Evolutionary conservation across 1,140 invertebrate genomes (phyloP).

Genomic region (Zaprionus kolodkinae): DNA sequence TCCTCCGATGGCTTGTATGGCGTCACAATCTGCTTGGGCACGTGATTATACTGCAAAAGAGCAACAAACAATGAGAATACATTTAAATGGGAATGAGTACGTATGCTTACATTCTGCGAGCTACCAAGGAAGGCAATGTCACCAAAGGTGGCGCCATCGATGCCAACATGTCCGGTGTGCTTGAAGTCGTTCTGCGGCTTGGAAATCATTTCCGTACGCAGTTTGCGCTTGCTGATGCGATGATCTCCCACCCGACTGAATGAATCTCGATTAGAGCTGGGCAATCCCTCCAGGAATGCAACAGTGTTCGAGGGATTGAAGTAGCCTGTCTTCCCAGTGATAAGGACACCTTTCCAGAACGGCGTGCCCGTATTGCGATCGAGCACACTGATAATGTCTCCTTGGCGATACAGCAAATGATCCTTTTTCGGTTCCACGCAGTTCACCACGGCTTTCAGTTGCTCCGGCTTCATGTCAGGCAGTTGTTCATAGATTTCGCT

Average conservation of each 20-base stretch:
- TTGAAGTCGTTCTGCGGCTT: conserved; percentile 98
- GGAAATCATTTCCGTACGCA: conserved; percentile 97
- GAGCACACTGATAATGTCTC: conserved; percentile 96
- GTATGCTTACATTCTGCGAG: conserved; percentile 85
- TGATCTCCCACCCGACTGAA: conserved; percentile 80
- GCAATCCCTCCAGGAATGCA: conserved; percentile 93
- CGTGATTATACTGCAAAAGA: conserved; percentile 87
- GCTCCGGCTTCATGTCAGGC: conserved; percentile 95
- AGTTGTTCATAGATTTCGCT: conserved; percentile 92
- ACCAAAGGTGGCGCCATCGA: conserved; percentile 98
- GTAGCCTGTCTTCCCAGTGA: conserved; percentile 93
- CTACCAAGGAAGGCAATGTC: conserved; percentile 93
- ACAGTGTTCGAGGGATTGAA: conserved; percentile 96
- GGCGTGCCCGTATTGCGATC: conserved; percentile 89
- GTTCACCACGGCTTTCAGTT: conserved; percentile 89
- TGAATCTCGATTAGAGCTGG: conserved; percentile 84
- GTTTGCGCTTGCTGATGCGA: conserved; percentile 87
- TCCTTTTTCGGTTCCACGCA: conserved; percentile 85
- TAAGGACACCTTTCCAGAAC: conserved; percentile 94
- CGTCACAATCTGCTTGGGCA: conserved; percentile 93
- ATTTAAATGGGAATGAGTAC: background rate
- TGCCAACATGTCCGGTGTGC: conserved; percentile 98
- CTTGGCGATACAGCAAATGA: conserved; percentile 92
- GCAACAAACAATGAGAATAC: background rate
- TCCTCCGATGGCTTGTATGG: conserved; percentile 95